Conservation (phyloP, 2,888 invertebrate genomes). For the Cheilosia pagana region DNA sequence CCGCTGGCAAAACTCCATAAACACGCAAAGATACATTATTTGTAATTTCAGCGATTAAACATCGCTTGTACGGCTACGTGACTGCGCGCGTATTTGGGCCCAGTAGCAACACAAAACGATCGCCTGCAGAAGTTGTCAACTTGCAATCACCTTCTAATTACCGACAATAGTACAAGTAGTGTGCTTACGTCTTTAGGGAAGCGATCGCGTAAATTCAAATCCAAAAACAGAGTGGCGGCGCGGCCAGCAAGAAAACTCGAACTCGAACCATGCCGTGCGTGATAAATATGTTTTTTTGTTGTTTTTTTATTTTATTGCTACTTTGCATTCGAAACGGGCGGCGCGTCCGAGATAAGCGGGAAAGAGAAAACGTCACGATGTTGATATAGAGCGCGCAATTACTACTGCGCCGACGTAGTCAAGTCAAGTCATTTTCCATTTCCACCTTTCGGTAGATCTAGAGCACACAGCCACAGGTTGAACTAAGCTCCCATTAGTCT, state of each 20-base stretch:
- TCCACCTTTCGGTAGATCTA: slow-evolving; percentile 58
- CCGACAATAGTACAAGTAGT: slow-evolving; percentile 24
- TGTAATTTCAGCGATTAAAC: slow-evolving; percentile 30
- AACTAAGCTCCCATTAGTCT: slow-evolving; percentile 64
- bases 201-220: slow-evolving; percentile 40
- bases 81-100: slow-evolving; percentile 26
- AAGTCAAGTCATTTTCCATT: slow-evolving; percentile 46
- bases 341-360: slow-evolving; percentile 31
- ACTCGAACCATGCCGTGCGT: slow-evolving; percentile 48
- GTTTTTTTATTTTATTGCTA: slow-evolving; percentile 4
- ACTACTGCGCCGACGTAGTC: slow-evolving; percentile 67
- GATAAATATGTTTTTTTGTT: slow-evolving; percentile 40
- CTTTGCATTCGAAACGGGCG: slow-evolving; percentile 49
- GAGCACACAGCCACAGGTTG: slow-evolving; percentile 48
- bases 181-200: slow-evolving; percentile 57
- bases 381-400: slow-evolving; percentile 68
- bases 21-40: slow-evolving; percentile 10
- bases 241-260: slow-evolving; percentile 49
- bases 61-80: slow-evolving; percentile 17
- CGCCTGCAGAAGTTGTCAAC: slow-evolving; percentile 40
- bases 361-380: slow-evolving; percentile 63
- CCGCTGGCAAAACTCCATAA: slow-evolving; percentile 14
- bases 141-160: slow-evolving; percentile 55
- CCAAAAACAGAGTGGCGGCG: slow-evolving; percentile 44
- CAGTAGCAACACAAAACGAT: slow-evolving; percentile 21